phyloP scores from a whole-genome alignment of 1,140 invertebrate species.

The Drosophila parvula region DNA sequence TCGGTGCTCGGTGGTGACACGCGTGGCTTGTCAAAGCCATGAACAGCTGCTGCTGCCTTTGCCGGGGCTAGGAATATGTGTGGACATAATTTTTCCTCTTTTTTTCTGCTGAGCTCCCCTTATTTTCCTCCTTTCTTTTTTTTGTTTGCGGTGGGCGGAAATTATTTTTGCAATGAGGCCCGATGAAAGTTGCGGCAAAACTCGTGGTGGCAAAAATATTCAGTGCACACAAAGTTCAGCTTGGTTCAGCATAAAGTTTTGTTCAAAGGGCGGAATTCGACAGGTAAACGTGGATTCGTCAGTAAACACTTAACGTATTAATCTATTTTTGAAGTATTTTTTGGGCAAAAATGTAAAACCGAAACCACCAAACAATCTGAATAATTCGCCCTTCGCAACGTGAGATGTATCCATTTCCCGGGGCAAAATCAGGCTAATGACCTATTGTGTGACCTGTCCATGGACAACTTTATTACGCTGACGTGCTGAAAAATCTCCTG shows the following conservation, averaged over 20 bases:
- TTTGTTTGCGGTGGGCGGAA: slow-evolving; percentile 28
- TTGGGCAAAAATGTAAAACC: not conserved
- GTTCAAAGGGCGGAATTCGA: slow-evolving; percentile 26
- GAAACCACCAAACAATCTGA: slow-evolving; percentile 8
- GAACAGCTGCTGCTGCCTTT: slow-evolving; percentile 47
- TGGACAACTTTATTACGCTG: slow-evolving; percentile 77
- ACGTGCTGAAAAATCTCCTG: slow-evolving; percentile 71
- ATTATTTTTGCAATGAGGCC: slow-evolving; percentile 45
- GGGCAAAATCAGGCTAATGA: slow-evolving; percentile 60
- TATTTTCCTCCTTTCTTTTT: slow-evolving; percentile 19
- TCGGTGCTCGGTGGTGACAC: slow-evolving; percentile 46
- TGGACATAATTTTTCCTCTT: slow-evolving; percentile 45
- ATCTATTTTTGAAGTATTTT: not conserved
- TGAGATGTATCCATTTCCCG: slow-evolving; percentile 36
- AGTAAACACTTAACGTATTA: not conserved
- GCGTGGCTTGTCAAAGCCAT: slow-evolving; percentile 72
- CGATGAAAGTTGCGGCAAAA: slow-evolving; percentile 32
- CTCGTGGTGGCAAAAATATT: slow-evolving; percentile 24
- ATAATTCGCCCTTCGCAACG: slow-evolving; percentile 11
- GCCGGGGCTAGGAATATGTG: slow-evolving; percentile 39
- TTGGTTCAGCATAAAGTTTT: slow-evolving; percentile 22
- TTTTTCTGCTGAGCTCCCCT: slow-evolving; percentile 16
- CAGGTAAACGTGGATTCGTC: slow-evolving; percentile 13
- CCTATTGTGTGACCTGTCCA: slow-evolving; percentile 50
- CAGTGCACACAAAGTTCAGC: not conserved